Conservation (phyloP, 2,113 vertebrate species). For the Manacus vitellinus region DNA sequence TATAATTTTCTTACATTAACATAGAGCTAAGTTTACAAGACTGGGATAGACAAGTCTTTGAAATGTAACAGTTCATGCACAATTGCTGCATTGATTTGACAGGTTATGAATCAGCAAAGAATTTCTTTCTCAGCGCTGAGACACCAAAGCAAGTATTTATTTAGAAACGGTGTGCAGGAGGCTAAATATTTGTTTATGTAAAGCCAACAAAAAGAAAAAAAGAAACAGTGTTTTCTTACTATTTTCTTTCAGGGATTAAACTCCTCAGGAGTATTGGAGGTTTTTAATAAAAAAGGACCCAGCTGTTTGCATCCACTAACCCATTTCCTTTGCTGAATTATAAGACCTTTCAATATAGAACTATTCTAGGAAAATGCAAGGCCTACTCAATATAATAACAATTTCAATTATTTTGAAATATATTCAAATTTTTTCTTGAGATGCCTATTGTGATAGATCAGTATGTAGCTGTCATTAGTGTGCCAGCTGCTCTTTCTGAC, state of each 20-base stretch:
- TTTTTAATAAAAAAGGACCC: background rate
- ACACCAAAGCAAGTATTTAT: background rate
- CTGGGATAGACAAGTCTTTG: background rate
- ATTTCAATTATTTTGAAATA: slow-evolving; percentile 24
- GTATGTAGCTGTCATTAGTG: background rate
- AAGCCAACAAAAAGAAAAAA: background rate
- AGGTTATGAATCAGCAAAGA: slow-evolving; percentile 43
- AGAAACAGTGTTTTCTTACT: background rate
- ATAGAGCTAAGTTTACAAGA: background rate
- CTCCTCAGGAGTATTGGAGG: background rate
- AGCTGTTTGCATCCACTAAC: background rate
- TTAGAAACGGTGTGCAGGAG: background rate
- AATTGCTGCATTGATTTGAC: background rate
- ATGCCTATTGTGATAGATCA: background rate
- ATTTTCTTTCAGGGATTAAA: background rate
- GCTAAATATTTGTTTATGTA: slow-evolving; percentile 3
- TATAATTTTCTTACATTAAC: background rate
- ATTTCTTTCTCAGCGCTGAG: background rate
- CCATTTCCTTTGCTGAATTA: background rate
- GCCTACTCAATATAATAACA: background rate
- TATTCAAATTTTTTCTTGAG: background rate
- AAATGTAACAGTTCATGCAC: background rate
- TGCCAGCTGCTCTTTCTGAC: background rate
- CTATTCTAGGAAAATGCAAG: background rate
- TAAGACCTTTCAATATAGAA: background rate